Evolutionary conservation across 2,797 vertebrate genomes (phyloP).

Genomic region (Buceros bicornis): DNA sequence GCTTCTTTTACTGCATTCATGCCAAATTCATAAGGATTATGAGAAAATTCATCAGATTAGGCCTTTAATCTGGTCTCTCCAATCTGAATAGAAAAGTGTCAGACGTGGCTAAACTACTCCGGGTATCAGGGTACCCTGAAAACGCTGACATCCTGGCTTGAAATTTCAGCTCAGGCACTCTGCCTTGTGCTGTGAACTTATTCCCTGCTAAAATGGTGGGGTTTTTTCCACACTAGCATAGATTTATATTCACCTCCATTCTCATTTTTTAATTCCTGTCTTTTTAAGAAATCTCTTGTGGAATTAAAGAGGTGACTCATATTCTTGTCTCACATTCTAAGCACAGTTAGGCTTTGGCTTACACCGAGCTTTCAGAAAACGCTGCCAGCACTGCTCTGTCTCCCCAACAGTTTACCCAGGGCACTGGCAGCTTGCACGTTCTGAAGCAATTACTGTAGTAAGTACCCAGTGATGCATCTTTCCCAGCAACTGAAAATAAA

Average conservation of each 20-base stretch:
- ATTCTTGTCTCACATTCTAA: constrained; percentile 29
- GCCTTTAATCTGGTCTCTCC: not conserved
- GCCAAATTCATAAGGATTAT: not conserved
- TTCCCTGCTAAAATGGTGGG: not conserved
- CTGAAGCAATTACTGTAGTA: constrained; percentile 24
- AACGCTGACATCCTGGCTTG: not conserved
- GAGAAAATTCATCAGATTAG: not conserved
- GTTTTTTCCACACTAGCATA: accelerated
- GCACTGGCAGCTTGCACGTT: not conserved
- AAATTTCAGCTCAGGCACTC: not conserved
- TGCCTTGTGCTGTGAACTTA: not conserved
- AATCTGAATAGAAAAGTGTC: not conserved
- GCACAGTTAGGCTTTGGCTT: constrained; percentile 33
- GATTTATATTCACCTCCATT: not conserved
- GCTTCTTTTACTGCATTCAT: not conserved
- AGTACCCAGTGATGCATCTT: not conserved
- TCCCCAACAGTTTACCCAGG: not conserved
- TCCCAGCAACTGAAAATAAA: constrained; percentile 62
- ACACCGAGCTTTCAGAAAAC: not conserved
- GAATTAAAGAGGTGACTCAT: not conserved
- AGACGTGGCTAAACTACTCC: not conserved
- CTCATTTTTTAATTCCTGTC: not conserved
- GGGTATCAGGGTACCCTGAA: not conserved
- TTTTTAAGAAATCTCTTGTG: constrained; percentile 27
- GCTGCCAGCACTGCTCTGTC: not conserved